Evolutionary conservation across 2,888 invertebrate species (phyloP), one percentile per base, ranked within the genome.

Genomic region (Sesia apiformis): DNA sequence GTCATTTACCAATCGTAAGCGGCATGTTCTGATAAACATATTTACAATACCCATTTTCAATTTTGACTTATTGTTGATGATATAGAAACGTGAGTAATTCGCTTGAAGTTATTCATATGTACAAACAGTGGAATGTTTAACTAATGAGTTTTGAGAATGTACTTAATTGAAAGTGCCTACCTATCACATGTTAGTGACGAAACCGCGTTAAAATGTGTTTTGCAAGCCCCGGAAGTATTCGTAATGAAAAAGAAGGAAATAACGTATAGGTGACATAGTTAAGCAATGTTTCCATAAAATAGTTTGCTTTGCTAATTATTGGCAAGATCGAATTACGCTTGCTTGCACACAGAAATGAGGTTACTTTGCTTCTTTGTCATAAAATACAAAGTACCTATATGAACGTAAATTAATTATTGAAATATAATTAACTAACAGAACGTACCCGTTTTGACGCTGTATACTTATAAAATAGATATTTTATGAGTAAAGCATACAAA

Each of bases 261-360:
- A 57, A 54, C 54, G 54, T 53, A 51, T 54, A 53, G 55, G 49
- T 53, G 57, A 55, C 53, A 59, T 59, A 52, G 54, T 60, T 38
- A 54, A 54, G 53, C 51, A 51, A 55, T 53, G 42, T 57, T 52
- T 56, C 55, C 59, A 59, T 64, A 69, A 72, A 65, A 67, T 62
- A 61, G 60, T 60, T 65, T 60, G 61, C 63, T 57, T 64, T 56
- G 59, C 60, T 67, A 70, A 72, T 72, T 74, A 70, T 63, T 58
- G 57, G 54, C 60, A 58, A 61, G 62, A 78, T 74, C 63, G 61
- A 71, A 70, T 78, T 71, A 73, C 59, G 58, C 57, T 50, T 57
- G 55, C 54, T 56, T 57, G 58, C 23, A 23, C 60, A 57, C 58
- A 53, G 60, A 53, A 57, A 60, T 43, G 57, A 52, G 51, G 62